Conservation (phyloP, 2,113 vertebrate species). For the Muscicapa adusta region DNA sequence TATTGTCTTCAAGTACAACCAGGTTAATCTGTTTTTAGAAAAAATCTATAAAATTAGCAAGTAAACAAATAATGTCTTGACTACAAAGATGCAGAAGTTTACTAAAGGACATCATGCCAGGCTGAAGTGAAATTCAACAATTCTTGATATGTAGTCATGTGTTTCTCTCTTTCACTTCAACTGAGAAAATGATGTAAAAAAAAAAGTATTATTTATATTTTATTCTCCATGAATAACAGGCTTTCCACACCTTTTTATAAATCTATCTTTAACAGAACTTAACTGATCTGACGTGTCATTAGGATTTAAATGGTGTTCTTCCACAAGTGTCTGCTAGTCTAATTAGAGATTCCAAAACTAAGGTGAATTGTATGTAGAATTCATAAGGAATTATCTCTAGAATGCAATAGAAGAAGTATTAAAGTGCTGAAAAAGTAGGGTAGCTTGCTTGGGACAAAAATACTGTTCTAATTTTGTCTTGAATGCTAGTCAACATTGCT, state of each 20-base stretch:
- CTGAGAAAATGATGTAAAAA: neutral
- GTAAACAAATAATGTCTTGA: neutral
- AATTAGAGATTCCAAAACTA: neutral
- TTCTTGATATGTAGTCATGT: neutral
- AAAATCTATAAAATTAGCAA: neutral
- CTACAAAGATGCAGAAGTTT: neutral
- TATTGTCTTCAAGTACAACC: neutral
- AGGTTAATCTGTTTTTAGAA: neutral
- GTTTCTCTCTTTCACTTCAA: neutral
- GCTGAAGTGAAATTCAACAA: neutral
- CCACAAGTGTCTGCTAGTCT: neutral
- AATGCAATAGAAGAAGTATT: neutral
- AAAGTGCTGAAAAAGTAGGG: neutral
- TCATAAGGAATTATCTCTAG: neutral
- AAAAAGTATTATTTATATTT: neutral
- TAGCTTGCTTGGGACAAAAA: neutral
- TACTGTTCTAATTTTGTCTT: neutral
- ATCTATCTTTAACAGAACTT: neutral
- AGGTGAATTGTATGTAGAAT: neutral
- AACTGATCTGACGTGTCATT: neutral
- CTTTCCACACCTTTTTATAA: neutral
- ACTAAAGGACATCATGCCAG: neutral
- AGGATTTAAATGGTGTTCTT: neutral
- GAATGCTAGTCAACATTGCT: neutral
- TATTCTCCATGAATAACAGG: neutral